These are phyloP conservation scores for Polydrusus pterygomalis DNA, from an alignment of 2,888 invertebrate species.

Conservation along the genomic window DNA sequence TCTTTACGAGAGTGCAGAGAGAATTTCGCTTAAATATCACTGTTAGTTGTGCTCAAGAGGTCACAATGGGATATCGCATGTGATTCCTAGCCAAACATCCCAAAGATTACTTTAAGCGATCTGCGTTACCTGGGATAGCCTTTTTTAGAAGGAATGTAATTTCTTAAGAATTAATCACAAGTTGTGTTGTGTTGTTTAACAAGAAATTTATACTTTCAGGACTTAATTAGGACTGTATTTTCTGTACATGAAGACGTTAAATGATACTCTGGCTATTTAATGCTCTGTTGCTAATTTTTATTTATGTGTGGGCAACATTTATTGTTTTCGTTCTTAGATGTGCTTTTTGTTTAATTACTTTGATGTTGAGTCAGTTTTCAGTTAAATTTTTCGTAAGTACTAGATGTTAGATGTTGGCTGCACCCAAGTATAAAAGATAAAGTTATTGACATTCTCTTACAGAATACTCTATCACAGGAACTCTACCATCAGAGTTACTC, in stretches of 20 bases:
- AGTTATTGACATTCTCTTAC: constrained; percentile 66
- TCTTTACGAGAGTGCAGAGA: too few relatives aligned
- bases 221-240: background rate
- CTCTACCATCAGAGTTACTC: constrained; percentile 95
- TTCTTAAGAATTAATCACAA: too few relatives aligned
- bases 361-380: constrained; percentile 30
- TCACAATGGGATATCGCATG: too few relatives aligned
- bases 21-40: too few relatives aligned
- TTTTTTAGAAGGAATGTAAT: too few relatives aligned
- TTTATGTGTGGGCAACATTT: constrained; percentile 64
- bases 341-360: constrained; percentile 37
- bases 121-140: too few relatives aligned
- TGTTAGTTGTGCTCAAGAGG: too few relatives aligned
- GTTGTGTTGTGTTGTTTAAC: too few relatives aligned
- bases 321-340: constrained; percentile 52
- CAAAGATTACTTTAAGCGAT: too few relatives aligned
- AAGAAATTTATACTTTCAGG: too few relatives aligned
- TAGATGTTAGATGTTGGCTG: constrained; percentile 63
- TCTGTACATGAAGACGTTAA: background rate
- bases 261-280: constrained; percentile 5
- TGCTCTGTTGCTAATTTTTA: constrained; percentile 38
- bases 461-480: constrained; percentile 83
- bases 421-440: constrained; percentile 60
- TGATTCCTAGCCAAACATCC: too few relatives aligned
- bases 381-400: constrained; percentile 28